Conservation (phyloP, 2,113 vertebrate species). For the Todiramphus saurophagus region DNA sequence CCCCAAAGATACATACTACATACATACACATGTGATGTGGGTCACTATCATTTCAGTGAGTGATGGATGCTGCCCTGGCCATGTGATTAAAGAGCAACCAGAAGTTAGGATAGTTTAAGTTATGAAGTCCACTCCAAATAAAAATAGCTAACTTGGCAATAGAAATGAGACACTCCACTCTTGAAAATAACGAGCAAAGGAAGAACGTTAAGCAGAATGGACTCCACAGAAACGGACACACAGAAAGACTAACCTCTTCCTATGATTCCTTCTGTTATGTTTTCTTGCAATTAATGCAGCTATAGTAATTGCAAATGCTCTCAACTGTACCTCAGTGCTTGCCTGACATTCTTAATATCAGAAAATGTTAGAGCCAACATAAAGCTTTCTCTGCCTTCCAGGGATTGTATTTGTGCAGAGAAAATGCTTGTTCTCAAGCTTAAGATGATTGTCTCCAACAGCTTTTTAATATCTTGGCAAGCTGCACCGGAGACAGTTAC, state of each 20-base stretch:
- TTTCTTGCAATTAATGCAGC: background rate
- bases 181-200: background rate
- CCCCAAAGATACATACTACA: background rate
- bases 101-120: background rate
- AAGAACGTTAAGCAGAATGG: background rate
- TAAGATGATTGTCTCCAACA: background rate
- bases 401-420: background rate
- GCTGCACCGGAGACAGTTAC: background rate
- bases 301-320: background rate
- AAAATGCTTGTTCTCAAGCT: background rate
- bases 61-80: background rate
- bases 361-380: background rate
- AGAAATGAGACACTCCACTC: background rate
- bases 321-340: background rate
- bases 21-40: fast-evolving
- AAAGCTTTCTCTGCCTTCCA: background rate
- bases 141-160: background rate
- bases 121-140: background rate
- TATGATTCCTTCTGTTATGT: background rate
- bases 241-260: background rate
- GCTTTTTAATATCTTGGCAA: background rate
- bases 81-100: background rate
- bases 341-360: background rate
- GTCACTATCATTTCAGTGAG: background rate
- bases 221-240: background rate